Percentiles rank a stretch among this genome's conserved stretches.
Conservation (phyloP, 2,797 vertebrate species). For the Rhinophrynus dorsalis region DNA sequence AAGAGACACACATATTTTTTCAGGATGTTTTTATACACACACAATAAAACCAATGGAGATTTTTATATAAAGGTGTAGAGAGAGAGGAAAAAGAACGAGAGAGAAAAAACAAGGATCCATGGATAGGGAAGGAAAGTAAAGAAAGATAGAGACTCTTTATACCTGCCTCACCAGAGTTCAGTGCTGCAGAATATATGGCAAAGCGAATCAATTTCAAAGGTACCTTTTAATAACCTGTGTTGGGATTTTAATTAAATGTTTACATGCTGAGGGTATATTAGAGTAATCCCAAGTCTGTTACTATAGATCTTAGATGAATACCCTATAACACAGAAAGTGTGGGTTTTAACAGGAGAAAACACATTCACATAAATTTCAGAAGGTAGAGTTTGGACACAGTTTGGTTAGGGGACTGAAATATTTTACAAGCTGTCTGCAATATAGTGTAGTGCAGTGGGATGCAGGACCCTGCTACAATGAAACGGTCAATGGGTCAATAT, state of each 20-base stretch:
- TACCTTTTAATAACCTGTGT: conserved; percentile 4
- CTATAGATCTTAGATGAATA: neutral
- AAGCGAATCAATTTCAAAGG: conserved; percentile 5
- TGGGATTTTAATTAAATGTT: conserved; percentile 12
- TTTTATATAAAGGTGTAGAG: no score
- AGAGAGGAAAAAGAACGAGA: neutral
- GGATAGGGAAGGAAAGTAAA: neutral
- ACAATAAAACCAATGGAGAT: no score
- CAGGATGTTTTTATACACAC: no score
- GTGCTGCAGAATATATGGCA: neutral
- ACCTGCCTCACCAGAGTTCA: neutral
- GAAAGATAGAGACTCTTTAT: neutral
- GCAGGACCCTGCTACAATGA: no score
- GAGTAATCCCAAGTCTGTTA: neutral
- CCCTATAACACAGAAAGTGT: neutral
- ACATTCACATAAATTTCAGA: neutral
- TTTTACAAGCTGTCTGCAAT: no score
- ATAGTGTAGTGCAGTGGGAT: no score
- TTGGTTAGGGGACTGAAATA: no score
- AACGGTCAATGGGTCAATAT: no score
- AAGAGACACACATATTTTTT: no score
- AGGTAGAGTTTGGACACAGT: neutral
- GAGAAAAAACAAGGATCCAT: no score
- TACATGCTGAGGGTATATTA: conserved; percentile 1
- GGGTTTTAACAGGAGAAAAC: neutral